phyloP scores from a whole-genome alignment of 92 coral and sea anemone genomes.

The Actinostola sp. region DNA sequence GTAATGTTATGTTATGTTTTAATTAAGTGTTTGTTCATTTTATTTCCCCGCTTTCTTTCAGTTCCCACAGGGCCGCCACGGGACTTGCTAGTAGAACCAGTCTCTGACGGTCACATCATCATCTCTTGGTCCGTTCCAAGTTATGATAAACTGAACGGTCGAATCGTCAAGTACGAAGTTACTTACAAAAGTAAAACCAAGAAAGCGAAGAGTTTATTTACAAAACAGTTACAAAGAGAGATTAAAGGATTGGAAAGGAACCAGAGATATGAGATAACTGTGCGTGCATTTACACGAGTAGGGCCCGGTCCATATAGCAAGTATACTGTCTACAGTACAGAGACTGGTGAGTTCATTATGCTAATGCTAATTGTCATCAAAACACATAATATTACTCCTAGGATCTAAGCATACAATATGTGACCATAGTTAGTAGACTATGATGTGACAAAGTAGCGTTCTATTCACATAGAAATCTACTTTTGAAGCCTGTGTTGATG shows the following conservation, averaged over 20 bases:
- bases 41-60: no score
- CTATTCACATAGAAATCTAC: no score
- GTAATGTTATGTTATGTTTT: no score
- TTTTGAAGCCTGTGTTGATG: no score
- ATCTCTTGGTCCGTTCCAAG: slow-evolving; percentile 71
- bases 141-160: slow-evolving; percentile 54
- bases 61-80: slow-evolving; percentile 81
- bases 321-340: slow-evolving; percentile 11
- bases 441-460: no score
- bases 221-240: slow-evolving; percentile 58
- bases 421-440: no score
- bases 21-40: no score
- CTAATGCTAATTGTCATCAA: slow-evolving; percentile 2
- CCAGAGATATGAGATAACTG: slow-evolving; percentile 45
- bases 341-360: slow-evolving; percentile 25
- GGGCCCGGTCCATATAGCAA: slow-evolving; percentile 77
- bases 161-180: slow-evolving; percentile 59
- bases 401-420: no score
- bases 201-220: slow-evolving; percentile 24
- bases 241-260: slow-evolving; percentile 43
- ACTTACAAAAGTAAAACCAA: slow-evolving; percentile 22
- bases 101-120: slow-evolving; percentile 36
- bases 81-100: slow-evolving; percentile 63
- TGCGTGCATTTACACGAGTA: slow-evolving; percentile 60
- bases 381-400: no score